Base-by-base conservation (phyloP, 2,888 invertebrate genomes). In the Hedya salicella region DNA sequence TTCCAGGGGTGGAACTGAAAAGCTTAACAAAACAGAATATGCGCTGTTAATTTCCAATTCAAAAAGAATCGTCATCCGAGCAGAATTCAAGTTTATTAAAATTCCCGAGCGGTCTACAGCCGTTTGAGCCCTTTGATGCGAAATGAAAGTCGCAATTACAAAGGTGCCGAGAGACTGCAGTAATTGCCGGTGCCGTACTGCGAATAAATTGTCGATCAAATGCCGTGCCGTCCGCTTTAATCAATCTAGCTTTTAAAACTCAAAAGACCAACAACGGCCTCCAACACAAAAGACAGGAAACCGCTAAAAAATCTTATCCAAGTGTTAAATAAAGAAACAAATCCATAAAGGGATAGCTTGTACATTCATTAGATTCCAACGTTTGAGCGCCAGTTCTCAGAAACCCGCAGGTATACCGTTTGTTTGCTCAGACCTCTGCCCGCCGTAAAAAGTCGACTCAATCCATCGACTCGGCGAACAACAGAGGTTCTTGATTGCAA, bases 321-420 rank as follows among this genome's bases (percentile, higher is more conserved):
- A 48, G 48, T 61, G 60, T 61, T 61, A 48, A 66, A 65, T 48
- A 66, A 66, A 61, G 60, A 60, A 61, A 39, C 54, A 42, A 54
- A 61, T 46, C 60, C 53, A 8, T 48, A 54, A 54, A 54, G 61
- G 66, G 50, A 59, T 57, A 59, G 50, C 66, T 54, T 61, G 61
- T 61, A 46, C 66, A 66, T 66, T 61, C 66, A 54, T 54, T 54
- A 66, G 54, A 66, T 66, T 54, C 66, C 66, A n/a, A 62, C 16
- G 46, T 62, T 19, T 36, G 71, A 71, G 74, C 75, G 75, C 70
- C 76, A 76, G 77, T 85, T 83, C 83, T 74, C 59, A 69, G 79
- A 85, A 84, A 69, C 71, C 74, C 73, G 78, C 80, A 78, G 79
- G 79, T 75, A 78, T 64, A 73, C 42, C 72, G 73, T 75, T 72